phyloP scores from a whole-genome alignment of 2,113 vertebrate species.

The Paedocypris sp. region DNA sequence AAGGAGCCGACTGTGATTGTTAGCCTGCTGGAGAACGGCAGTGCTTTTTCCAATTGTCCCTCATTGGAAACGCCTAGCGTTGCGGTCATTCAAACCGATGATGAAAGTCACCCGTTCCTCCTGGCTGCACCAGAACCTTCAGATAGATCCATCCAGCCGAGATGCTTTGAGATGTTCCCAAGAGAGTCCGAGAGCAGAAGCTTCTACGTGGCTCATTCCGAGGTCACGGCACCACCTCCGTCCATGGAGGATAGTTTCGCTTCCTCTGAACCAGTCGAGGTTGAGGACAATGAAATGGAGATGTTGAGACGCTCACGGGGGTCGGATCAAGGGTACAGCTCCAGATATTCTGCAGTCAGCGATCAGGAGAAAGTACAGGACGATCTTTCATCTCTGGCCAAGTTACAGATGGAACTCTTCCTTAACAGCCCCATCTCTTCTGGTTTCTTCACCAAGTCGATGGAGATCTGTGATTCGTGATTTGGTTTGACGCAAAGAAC shows the following conservation, averaged over 20 bases:
- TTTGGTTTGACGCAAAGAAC: too few species aligned
- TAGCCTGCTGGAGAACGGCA: not conserved
- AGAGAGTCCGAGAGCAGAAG: too few species aligned
- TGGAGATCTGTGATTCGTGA: not conserved
- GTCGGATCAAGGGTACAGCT: slow-evolving; percentile 85
- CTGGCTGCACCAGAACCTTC: slow-evolving; percentile 37
- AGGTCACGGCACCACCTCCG: not conserved
- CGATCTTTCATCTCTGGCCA: slow-evolving; percentile 36
- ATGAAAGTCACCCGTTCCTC: slow-evolving; percentile 3
- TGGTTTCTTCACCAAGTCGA: slow-evolving; percentile 19
- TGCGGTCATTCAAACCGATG: too few species aligned
- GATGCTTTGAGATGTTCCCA: slow-evolving; percentile 16
- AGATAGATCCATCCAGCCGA: not conserved
- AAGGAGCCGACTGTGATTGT: slow-evolving; percentile 14
- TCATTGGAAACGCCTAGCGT: not conserved
- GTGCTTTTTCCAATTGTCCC: not conserved
- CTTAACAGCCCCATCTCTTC: slow-evolving; percentile 46
- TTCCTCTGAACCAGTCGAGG: slow-evolving; percentile 32
- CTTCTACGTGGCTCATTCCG: not conserved
- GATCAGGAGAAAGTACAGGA: slow-evolving; percentile 60
- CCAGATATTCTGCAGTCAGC: slow-evolving; percentile 54
- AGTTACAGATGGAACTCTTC: slow-evolving; percentile 34
- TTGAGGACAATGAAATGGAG: slow-evolving; percentile 37
- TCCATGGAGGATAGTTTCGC: slow-evolving; percentile 24
- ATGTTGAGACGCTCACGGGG: slow-evolving; percentile 63